Percentiles rank a stretch among this genome's conserved stretches.
Evolutionary conservation across 2,797 vertebrate genomes (phyloP).

Genomic region (Neomorphus geoffroyi): DNA sequence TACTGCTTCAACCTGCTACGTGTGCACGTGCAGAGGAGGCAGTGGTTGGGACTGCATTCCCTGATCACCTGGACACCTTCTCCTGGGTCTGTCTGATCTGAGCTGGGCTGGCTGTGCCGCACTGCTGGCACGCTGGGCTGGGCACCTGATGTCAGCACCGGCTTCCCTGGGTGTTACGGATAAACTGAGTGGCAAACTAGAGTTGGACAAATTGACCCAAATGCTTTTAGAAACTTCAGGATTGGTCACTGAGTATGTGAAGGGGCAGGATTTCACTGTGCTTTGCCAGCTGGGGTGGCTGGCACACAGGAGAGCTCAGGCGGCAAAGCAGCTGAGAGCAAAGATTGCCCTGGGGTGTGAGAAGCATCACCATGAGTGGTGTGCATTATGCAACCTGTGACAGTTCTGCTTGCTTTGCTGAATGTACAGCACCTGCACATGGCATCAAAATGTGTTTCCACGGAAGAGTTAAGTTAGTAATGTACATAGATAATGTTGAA

Average conservation of each 20-base stretch:
- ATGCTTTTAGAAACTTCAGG: not conserved
- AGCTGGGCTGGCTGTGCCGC: rapidly evolving
- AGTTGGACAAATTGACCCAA: not conserved
- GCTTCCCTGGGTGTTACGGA: not conserved
- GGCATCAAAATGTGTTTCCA: not conserved
- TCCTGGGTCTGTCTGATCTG: rapidly evolving
- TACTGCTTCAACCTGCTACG: not conserved
- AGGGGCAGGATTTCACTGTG: not conserved
- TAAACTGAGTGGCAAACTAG: rapidly evolving
- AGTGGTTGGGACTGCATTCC: not conserved
- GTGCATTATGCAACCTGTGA: not conserved
- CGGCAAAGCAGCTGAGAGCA: not conserved
- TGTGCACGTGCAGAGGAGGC: not conserved
- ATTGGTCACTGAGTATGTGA: not conserved
- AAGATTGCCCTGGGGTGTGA: not conserved
- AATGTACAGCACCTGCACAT: not conserved
- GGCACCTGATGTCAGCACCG: rapidly evolving
- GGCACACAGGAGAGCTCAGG: not conserved
- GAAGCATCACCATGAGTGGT: not conserved
- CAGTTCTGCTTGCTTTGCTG: not conserved
- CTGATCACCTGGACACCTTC: not conserved
- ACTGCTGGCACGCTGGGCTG: rapidly evolving
- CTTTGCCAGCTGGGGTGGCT: not conserved
- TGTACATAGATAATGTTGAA: not conserved
- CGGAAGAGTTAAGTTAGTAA: not conserved